phyloP scores from a whole-genome alignment of 2,888 invertebrate genomes.

The Chloroclystis v-ata region DNA sequence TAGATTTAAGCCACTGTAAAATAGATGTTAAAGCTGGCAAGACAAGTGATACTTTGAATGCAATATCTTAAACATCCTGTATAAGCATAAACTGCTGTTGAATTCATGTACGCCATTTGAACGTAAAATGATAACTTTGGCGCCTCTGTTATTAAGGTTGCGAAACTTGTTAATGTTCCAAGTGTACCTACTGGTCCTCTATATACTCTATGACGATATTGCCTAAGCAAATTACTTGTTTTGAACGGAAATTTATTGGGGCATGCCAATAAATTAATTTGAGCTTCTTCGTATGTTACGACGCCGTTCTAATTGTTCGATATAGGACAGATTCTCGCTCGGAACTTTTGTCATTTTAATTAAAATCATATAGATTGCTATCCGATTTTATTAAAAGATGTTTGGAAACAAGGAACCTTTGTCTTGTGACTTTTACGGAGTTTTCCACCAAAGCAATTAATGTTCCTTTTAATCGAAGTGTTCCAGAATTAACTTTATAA shows the following conservation, averaged over 20 bases:
- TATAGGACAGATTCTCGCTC: background rate
- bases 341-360: too few species aligned
- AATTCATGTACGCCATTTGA: constrained; percentile 40
- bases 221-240: constrained; percentile 6
- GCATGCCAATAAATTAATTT: constrained; percentile 1
- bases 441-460: too few species aligned
- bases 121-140: constrained; percentile 51
- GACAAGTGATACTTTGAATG: too few species aligned
- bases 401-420: too few species aligned
- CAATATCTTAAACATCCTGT: too few species aligned
- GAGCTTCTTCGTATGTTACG: background rate
- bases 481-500: too few species aligned
- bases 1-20: too few species aligned
- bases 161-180: constrained; percentile 18
- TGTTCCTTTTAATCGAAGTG: too few species aligned
- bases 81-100: constrained; percentile 32
- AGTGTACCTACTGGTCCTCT: constrained; percentile 2
- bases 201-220: constrained; percentile 1
- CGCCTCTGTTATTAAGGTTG: constrained; percentile 25
- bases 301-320: background rate
- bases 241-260: constrained; percentile 1
- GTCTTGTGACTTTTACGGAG: too few species aligned
- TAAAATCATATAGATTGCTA: too few species aligned
- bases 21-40: too few species aligned
- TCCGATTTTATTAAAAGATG: too few species aligned